Conservation (phyloP, 2,797 vertebrate genomes). For the Rhodeus uyekii region DNA sequence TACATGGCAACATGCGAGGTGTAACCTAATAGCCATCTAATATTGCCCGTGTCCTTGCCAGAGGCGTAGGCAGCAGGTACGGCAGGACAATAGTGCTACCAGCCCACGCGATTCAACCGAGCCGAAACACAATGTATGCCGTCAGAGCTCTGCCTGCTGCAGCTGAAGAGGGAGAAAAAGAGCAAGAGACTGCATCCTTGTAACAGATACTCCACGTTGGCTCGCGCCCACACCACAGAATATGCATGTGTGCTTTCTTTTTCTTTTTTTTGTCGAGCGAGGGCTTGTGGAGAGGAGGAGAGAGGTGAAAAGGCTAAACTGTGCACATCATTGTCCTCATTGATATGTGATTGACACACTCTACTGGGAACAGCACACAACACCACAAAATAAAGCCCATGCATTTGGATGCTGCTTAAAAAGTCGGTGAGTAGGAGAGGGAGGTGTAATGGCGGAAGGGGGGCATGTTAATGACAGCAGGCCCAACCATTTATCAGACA, state of each 20-base stretch:
- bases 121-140: slow-evolving; percentile 53
- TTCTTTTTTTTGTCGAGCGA: slow-evolving; percentile 60
- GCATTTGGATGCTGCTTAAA: slow-evolving; percentile 52
- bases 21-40: slow-evolving; percentile 66
- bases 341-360: slow-evolving; percentile 71
- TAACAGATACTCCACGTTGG: slow-evolving; percentile 55
- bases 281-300: slow-evolving; percentile 54
- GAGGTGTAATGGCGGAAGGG: slow-evolving; percentile 35
- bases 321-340: slow-evolving; percentile 73
- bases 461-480: slow-evolving; percentile 51
- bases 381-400: slow-evolving; percentile 45
- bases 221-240: slow-evolving; percentile 46
- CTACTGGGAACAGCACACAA: slow-evolving; percentile 67
- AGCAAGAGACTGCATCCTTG: slow-evolving; percentile 37
- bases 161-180: slow-evolving; percentile 30
- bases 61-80: slow-evolving; percentile 51
- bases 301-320: slow-evolving; percentile 81
- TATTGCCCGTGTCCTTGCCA: slow-evolving; percentile 58
- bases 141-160: slow-evolving; percentile 40
- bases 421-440: slow-evolving; percentile 36
- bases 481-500: slow-evolving; percentile 51
- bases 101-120: slow-evolving; percentile 52
- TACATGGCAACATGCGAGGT: slow-evolving; percentile 57
- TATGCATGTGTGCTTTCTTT: slow-evolving; percentile 44
- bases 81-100: slow-evolving; percentile 60